Evolutionary conservation across 2,888 invertebrate genomes (phyloP).

Genomic region (Lithophane ornitopus): DNA sequence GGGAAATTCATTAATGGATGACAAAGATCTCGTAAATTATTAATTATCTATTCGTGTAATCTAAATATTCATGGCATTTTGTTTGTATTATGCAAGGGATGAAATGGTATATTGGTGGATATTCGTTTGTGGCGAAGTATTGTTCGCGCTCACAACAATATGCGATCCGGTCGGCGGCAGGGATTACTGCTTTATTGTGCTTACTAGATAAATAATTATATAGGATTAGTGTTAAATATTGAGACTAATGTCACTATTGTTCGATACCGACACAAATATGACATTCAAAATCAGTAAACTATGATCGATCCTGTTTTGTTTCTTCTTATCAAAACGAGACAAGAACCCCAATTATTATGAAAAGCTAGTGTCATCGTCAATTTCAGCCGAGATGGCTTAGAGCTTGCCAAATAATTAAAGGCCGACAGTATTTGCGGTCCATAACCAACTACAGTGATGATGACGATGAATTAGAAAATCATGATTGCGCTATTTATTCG

Average conservation of each 20-base stretch:
- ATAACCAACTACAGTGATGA: not conserved
- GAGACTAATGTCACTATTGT: slow-evolving; percentile 27
- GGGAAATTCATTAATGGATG: slow-evolving; percentile 79
- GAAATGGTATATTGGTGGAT: slow-evolving; percentile 38
- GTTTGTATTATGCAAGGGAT: slow-evolving; percentile 41
- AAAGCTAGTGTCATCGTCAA: not conserved
- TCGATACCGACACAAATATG: not conserved
- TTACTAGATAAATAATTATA: slow-evolving; percentile 47
- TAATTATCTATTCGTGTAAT: slow-evolving; percentile 54
- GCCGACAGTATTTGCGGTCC: no score
- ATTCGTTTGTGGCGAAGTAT: slow-evolving; percentile 32
- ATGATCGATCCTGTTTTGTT: slow-evolving; percentile 10
- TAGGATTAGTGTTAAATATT: slow-evolving; percentile 41
- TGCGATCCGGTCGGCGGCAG: slow-evolving; percentile 1
- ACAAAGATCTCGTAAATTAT: slow-evolving; percentile 69
- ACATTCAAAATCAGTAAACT: slow-evolving; percentile 12
- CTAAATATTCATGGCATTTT: slow-evolving; percentile 50
- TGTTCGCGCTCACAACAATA: slow-evolving; percentile 34
- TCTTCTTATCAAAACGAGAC: not conserved
- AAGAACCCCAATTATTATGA: slow-evolving; percentile 1
- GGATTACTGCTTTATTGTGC: slow-evolving; percentile 44
- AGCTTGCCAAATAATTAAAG: not conserved
- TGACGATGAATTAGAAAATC: not conserved
- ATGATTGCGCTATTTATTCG: not conserved
- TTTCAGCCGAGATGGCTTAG: not conserved